Base-by-base conservation (phyloP, 1,140 invertebrate genomes). In the honey bee (Apis mellifera) region DNA sequence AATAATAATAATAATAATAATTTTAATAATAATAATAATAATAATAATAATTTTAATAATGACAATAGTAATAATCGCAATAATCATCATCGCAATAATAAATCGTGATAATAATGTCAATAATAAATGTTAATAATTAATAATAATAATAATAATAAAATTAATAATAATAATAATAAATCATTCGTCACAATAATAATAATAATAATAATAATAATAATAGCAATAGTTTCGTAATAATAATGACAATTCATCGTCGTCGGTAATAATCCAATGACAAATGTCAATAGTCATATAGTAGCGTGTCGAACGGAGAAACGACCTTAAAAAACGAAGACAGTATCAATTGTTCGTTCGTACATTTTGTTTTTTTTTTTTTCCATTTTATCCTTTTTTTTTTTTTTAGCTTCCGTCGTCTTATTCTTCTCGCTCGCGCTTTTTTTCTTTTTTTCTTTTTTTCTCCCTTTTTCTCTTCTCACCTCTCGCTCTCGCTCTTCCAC, bases 301-400 rank as follows among this genome's bases (percentile, higher is more conserved):
- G 90, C 89, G 91, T 90, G 91, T 92, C 89, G 91, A 90, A 88
- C 91, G 83, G 91, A 92, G 90, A 90, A 91, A 90, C 90, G 90
- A 91, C 88, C 86, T 89, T 89, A 85, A 91, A 90, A 92, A 92
- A 92, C 91, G 90, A 92, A 92, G 90, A 91, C 87, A 92, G 90
- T 92, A 92, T 92, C 91, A 92, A 92, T 81, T 92, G 91, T 91
- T 92, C 88, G 90, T 91, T 92, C 89, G 89, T 92, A 92, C 92
- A 91, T 91, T 91, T 92, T 92, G 90, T 91, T 91, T 83, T 78
- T 66, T 86, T 92, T 91, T 89, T 42, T 42, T 42, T 42, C 5
- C 32, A 7, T 82, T 74, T 72, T 55, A 48, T 89, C 90, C 90
- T 26, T 26, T 92, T 90, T 90, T 85, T 90, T 85, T 62, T 80